Conservation (phyloP, 35 echinoderm and acorn worm genomes). For the Ptychodera flava region DNA sequence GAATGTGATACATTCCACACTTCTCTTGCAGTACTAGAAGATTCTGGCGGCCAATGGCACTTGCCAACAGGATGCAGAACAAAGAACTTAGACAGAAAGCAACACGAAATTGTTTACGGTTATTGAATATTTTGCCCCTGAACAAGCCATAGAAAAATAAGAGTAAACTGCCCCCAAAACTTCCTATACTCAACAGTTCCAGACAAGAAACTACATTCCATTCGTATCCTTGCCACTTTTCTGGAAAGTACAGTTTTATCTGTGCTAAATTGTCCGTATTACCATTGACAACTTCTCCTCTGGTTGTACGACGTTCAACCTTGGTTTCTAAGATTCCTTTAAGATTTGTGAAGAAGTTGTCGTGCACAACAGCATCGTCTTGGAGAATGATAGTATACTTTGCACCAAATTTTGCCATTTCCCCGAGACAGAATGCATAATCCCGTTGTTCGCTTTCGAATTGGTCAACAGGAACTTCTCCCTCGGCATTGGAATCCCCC, state of each 20-base stretch:
- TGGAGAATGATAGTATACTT: conserved; percentile 27
- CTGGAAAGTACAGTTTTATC: conserved; percentile 39
- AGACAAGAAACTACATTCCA: neutral
- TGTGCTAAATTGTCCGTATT: conserved; percentile 7
- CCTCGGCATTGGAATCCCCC: neutral
- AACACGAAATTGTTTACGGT: neutral
- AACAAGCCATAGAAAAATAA: neutral
- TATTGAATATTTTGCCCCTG: neutral
- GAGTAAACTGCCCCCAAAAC: conserved; percentile 13
- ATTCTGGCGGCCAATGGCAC: conserved; percentile 19
- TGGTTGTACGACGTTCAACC: conserved; percentile 2
- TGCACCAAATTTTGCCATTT: conserved; percentile 26
- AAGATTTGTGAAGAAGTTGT: neutral
- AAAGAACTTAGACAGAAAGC: neutral
- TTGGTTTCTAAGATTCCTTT: conserved; percentile 13
- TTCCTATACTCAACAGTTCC: conserved; percentile 11
- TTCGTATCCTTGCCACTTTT: conserved; percentile 42
- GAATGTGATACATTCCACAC: neutral
- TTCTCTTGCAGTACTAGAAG: neutral
- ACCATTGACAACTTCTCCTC: neutral
- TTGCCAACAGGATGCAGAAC: conserved; percentile 1
- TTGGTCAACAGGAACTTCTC: no score
- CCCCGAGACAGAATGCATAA: conserved; percentile 28
- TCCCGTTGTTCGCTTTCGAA: conserved; percentile 26
- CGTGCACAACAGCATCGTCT: conserved; percentile 26